phyloP scores from a whole-genome alignment of 2,797 vertebrate genomes.

The Characodon lateralis region DNA sequence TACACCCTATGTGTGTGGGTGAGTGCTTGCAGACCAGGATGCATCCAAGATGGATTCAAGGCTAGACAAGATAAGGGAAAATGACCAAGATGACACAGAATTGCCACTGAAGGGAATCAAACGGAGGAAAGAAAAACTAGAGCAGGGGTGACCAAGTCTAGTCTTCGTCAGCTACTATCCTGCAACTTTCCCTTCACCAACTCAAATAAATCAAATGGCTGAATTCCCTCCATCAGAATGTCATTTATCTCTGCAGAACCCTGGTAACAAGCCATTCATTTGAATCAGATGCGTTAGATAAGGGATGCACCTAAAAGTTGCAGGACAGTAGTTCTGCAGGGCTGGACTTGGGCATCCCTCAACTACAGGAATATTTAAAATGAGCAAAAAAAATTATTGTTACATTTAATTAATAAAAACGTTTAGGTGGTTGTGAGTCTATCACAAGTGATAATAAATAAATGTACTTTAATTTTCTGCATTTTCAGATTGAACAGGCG shows the following conservation, averaged over 20 bases:
- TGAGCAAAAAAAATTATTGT: too few species aligned
- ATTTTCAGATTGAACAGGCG: neutral
- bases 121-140: neutral
- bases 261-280: neutral
- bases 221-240: neutral
- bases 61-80: neutral
- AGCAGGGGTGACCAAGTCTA: neutral
- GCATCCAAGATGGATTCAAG: neutral
- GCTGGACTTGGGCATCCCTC: neutral
- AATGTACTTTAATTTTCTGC: neutral
- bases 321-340: neutral
- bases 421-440: neutral
- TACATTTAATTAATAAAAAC: neutral
- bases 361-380: neutral
- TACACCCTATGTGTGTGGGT: slow-evolving; percentile 1
- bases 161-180: neutral
- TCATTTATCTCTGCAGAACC: neutral
- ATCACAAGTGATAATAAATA: neutral
- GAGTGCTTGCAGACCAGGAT: neutral
- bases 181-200: neutral
- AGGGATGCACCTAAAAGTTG: neutral
- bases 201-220: neutral
- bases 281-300: neutral
- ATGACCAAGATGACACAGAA: neutral
- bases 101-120: neutral